These are phyloP conservation scores for Actinemys pallida DNA, from an alignment of 2,113 vertebrate species.

Conservation along the genomic window DNA sequence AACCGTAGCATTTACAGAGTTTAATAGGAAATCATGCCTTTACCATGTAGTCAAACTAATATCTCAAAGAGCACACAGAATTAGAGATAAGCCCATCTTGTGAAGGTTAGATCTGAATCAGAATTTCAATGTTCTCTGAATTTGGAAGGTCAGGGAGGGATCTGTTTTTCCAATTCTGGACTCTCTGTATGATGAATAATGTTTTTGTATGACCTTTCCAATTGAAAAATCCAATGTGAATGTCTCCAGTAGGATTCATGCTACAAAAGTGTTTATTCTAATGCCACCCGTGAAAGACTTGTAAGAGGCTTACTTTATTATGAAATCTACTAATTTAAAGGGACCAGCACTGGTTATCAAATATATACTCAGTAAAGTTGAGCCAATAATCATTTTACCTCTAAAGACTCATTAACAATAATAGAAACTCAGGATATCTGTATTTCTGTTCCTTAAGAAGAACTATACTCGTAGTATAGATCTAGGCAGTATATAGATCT, in stretches of 20 bases:
- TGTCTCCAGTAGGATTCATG: neutral
- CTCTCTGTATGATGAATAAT: neutral
- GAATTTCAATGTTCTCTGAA: neutral
- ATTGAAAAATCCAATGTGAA: fast-evolving
- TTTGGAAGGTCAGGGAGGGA: neutral
- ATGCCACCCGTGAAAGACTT: neutral
- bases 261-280: neutral
- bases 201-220: neutral
- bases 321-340: neutral
- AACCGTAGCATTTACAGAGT: neutral
- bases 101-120: neutral
- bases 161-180: neutral
- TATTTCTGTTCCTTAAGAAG: neutral
- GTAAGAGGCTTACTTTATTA: neutral
- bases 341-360: neutral
- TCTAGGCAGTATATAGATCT: neutral
- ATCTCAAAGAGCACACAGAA: neutral
- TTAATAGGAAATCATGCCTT: neutral
- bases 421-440: neutral
- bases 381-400: neutral
- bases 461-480: neutral
- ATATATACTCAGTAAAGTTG: neutral
- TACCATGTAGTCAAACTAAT: neutral
- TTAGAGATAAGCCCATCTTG: neutral
- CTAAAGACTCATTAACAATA: neutral